These are phyloP conservation scores for Serrognathus titanus DNA, from an alignment of 2,888 invertebrate species.

Conservation along the genomic window DNA sequence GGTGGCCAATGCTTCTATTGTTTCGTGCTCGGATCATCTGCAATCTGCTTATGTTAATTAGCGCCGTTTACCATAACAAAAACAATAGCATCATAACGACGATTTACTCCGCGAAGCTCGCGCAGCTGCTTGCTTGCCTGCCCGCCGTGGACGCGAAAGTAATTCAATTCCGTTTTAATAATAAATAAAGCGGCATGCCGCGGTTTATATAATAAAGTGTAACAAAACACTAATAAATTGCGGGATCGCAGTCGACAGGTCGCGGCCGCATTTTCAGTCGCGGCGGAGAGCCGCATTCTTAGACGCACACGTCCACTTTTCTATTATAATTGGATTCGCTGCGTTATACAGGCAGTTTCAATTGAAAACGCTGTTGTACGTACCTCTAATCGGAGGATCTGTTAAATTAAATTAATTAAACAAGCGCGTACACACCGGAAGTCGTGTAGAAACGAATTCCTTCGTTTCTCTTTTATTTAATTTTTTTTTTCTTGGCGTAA, in stretches of 20 bases:
- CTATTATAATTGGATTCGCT: constrained; percentile 1
- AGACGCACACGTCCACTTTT: neutral
- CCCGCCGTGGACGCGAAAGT: neutral
- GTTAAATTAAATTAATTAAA: too few species aligned
- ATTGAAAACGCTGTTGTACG: too few species aligned
- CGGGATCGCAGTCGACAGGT: constrained; percentile 6
- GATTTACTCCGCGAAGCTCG: too few species aligned
- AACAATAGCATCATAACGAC: neutral
- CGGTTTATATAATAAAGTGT: constrained; percentile 12
- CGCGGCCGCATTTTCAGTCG: neutral
- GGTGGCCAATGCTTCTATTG: too few species aligned
- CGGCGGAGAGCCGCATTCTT: constrained; percentile 1
- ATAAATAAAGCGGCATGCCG: neutral
- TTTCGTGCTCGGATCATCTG: too few species aligned
- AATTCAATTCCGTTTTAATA: constrained; percentile 3
- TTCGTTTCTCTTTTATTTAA: too few species aligned
- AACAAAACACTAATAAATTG: constrained; percentile 7
- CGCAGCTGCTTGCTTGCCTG: neutral
- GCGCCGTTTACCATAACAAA: neutral
- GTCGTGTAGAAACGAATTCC: too few species aligned
- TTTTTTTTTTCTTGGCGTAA: too few species aligned
- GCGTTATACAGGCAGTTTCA: neutral
- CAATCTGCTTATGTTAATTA: too few species aligned
- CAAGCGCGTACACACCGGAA: too few species aligned
- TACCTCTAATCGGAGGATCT: too few species aligned